These are phyloP conservation scores for Probosciger aterrimus DNA, from an alignment of 2,113 vertebrate species.

Conservation along the genomic window DNA sequence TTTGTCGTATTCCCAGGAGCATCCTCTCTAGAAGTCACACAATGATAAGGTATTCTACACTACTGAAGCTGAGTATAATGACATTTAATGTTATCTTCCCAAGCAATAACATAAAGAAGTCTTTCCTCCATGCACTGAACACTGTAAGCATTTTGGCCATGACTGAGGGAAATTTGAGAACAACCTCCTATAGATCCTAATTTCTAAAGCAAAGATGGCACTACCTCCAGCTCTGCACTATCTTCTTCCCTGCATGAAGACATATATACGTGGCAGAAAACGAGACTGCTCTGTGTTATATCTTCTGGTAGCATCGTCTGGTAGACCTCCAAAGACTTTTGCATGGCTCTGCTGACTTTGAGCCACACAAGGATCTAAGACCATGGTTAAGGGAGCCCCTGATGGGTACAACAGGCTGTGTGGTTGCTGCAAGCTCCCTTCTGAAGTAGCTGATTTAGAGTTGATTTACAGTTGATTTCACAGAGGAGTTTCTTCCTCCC, in stretches of 20 bases:
- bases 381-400: background rate
- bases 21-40: background rate
- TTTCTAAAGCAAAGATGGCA: background rate
- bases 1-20: background rate
- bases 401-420: background rate
- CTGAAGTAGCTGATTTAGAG: background rate
- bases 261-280: background rate
- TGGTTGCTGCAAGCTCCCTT: background rate
- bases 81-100: background rate
- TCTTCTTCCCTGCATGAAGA: background rate
- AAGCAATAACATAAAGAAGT: background rate
- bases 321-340: background rate
- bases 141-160: background rate
- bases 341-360: background rate
- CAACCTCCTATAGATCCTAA: background rate
- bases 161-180: background rate
- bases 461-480: background rate
- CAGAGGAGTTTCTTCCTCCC: background rate
- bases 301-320: background rate
- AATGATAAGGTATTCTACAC: background rate
- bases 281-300: fast-evolving
- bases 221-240: background rate
- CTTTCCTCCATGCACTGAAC: background rate
- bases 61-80: background rate
- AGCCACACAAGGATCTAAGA: background rate